phyloP scores from a whole-genome alignment of 2,113 vertebrate genomes.

The Gavialis gangeticus region DNA sequence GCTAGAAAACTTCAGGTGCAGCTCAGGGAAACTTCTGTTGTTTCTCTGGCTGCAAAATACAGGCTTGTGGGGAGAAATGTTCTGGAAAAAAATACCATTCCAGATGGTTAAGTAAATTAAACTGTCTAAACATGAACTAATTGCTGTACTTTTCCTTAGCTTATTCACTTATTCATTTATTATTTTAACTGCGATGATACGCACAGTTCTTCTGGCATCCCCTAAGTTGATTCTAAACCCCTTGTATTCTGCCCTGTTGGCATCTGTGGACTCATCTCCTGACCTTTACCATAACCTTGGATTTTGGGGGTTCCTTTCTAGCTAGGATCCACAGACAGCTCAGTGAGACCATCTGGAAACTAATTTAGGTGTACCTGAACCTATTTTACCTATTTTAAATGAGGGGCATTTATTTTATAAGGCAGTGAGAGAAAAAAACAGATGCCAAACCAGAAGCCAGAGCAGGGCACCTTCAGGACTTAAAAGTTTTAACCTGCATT shows the following conservation, averaged over 20 bases:
- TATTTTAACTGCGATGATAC: not conserved
- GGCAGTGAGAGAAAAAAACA: not conserved
- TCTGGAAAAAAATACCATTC: not conserved
- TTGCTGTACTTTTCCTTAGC: not conserved
- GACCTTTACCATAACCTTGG: not conserved
- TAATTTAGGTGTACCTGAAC: not conserved
- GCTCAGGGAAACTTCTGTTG: not conserved
- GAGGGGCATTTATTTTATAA: not conserved
- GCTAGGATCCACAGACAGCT: not conserved
- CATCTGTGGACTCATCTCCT: not conserved
- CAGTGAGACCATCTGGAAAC: not conserved
- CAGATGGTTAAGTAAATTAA: not conserved
- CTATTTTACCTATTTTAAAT: not conserved
- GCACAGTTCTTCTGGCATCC: not conserved
- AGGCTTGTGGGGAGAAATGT: not conserved
- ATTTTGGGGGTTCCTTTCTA: not conserved
- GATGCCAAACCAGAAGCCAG: not conserved
- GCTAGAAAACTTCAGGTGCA: not conserved
- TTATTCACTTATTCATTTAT: not conserved
- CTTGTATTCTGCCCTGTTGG: not conserved
- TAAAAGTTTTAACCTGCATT: not conserved
- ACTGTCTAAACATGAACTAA: not conserved
- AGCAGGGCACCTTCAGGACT: not conserved
- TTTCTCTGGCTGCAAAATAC: not conserved
- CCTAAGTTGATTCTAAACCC: not conserved